Base-by-base conservation (phyloP, 2,113 vertebrate genomes). In the Mus pahari region DNA sequence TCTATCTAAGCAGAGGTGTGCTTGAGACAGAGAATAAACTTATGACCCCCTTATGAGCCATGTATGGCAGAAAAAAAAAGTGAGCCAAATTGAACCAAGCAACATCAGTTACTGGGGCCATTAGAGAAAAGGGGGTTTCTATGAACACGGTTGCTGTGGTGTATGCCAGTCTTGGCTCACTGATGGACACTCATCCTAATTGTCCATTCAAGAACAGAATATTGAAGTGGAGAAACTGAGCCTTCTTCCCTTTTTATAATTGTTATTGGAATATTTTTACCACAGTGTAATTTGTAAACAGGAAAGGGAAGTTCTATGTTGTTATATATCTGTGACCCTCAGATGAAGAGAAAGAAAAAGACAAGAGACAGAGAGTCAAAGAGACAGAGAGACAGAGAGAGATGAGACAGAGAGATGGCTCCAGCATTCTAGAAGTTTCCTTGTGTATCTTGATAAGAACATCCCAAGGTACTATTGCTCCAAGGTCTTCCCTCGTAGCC, bases 181-280 rank as follows among this genome's bases (percentile, higher is more conserved):
- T 1, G 7, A 16, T 26, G 75, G 13, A 12, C 39, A 60, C 53
- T 24, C 28, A n/a, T 62, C 1, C 11, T 5, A 33, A 71, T 6
- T 6, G 0, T 7, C 31, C 16, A 66, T 17, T 4, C 8, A 53
- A 53, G 53, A 74, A 17, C 16, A 14, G 60, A 90, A 24, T 31
- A 42, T 62, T 88, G 62, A 17, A 6, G 11, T 6, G 4, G 62
- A 91, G 36, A 86, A 71, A 81, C 0, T 22, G 20, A 22, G 7
- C 36, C 36, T 83, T 42, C 9, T 62, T 73, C 36, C 36, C 5
- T 75, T 60, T 84, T 28, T 28, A 48, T 53, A 78, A 81, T 12
- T 68, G 13, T 5, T 64, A 55, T 74, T 28, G 28, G 73, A 71
- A 13, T 92, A 88, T 82, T 84, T 88, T 89, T 91, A 79, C 75